Conservation (phyloP, 2,797 vertebrate species). For the Syndactyla subalaris region DNA sequence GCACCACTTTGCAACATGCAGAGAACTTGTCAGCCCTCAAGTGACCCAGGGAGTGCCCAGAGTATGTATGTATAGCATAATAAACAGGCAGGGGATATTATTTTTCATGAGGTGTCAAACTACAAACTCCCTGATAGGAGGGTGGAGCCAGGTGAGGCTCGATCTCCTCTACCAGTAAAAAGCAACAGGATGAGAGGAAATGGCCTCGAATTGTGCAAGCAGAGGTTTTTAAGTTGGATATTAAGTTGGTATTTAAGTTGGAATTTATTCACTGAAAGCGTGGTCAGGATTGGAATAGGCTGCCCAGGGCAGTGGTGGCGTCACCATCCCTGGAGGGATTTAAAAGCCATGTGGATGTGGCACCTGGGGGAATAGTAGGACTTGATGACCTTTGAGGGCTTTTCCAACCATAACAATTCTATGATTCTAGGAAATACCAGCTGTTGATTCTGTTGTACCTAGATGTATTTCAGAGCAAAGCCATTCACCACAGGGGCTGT, state of each 20-base stretch:
- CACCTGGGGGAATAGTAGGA: background rate
- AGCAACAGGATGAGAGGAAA: background rate
- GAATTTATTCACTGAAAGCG: background rate
- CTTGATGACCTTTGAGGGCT: background rate
- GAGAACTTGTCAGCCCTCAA: background rate
- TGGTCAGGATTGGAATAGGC: background rate
- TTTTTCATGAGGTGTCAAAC: background rate
- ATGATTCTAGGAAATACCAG: background rate
- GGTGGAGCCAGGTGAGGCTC: background rate
- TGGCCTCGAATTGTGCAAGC: background rate
- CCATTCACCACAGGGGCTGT: background rate
- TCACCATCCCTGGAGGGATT: background rate
- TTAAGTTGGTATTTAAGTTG: background rate
- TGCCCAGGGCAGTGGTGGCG: background rate
- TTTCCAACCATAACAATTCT: background rate
- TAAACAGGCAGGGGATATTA: background rate
- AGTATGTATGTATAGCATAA: background rate
- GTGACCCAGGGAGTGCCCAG: background rate
- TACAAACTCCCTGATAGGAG: background rate
- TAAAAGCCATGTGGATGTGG: background rate
- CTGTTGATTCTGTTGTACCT: background rate
- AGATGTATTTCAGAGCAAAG: background rate
- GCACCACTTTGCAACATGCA: background rate
- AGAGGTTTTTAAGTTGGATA: background rate
- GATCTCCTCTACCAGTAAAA: background rate